Evolutionary conservation across 2,888 invertebrate species (phyloP).

Genomic region (Mamestra brassicae): DNA sequence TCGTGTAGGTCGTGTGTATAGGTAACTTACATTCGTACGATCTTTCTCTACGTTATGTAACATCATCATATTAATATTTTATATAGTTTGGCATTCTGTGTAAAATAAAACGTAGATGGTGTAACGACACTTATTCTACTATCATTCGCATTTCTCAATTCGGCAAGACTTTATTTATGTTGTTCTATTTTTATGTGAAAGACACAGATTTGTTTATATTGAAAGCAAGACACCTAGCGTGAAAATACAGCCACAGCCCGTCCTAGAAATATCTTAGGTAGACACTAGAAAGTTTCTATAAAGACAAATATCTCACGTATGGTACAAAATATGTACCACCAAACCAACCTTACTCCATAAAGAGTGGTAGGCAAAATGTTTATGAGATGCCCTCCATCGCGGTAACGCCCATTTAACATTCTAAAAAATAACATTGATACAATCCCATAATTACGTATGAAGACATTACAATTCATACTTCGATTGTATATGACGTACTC

Average conservation of each 20-base stretch:
- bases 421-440: constrained; percentile 84
- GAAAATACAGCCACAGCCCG: constrained; percentile 75
- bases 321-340: constrained; percentile 68
- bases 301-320: constrained; percentile 60
- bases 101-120: constrained; percentile 52
- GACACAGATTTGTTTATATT: constrained; percentile 50
- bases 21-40: constrained; percentile 46
- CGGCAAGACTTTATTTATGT: constrained; percentile 53
- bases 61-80: constrained; percentile 58
- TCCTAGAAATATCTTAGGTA: constrained; percentile 64
- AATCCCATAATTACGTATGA: constrained; percentile 60
- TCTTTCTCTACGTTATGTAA: constrained; percentile 62
- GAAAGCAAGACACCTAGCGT: constrained; percentile 75
- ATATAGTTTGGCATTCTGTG: constrained; percentile 64
- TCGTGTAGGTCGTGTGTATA: constrained; percentile 70
- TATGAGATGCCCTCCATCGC: constrained; percentile 89
- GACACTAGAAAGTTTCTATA: constrained; percentile 61
- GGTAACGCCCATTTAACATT: constrained; percentile 89
- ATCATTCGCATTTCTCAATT: constrained; percentile 55
- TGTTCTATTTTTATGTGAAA: constrained; percentile 37
- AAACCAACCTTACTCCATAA: constrained; percentile 88
- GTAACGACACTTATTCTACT: constrained; percentile 53
- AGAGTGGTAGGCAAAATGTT: constrained; percentile 85
- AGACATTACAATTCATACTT: constrained; percentile 28
- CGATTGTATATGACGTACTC: constrained; percentile 24